Percentiles rank a stretch among this genome's conserved stretches.
Conservation (phyloP, 2,797 vertebrate genomes). For the Neoniphon sammara region DNA sequence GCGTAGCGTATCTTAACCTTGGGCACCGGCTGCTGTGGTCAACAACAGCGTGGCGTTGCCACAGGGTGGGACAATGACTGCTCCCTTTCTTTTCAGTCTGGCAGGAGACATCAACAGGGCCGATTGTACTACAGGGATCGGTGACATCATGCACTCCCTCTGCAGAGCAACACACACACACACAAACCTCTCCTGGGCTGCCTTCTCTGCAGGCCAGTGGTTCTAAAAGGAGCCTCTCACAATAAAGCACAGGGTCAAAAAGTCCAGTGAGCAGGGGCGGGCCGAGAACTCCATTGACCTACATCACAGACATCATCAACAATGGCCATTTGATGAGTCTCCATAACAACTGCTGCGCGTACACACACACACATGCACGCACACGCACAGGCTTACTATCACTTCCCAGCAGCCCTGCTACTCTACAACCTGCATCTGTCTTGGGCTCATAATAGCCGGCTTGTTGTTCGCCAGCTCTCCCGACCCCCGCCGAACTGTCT, state of each 20-base stretch:
- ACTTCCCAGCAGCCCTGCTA: constrained; percentile 55
- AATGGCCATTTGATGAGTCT: constrained; percentile 70
- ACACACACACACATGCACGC: constrained; percentile 12
- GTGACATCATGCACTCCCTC: constrained; percentile 74
- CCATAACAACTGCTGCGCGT: constrained; percentile 48
- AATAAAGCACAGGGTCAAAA: constrained; percentile 67
- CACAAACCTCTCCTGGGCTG: constrained; percentile 15
- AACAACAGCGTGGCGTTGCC: constrained; percentile 55
- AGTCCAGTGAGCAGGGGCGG: constrained; percentile 52
- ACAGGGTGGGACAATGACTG: constrained; percentile 61
- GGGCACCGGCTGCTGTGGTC: constrained; percentile 51
- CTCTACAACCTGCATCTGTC: constrained; percentile 72
- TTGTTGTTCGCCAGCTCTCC: constrained; percentile 65
- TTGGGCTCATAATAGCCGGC: constrained; percentile 65
- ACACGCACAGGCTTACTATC: constrained; percentile 64
- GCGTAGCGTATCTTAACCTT: constrained; percentile 49
- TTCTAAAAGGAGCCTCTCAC: constrained; percentile 61
- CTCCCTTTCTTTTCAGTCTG: constrained; percentile 57
- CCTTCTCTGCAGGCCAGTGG: constrained; percentile 38
- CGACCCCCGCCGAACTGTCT: constrained; percentile 63
- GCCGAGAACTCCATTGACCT: constrained; percentile 74
- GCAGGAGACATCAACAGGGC: constrained; percentile 68
- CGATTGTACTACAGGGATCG: constrained; percentile 65
- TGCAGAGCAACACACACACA: constrained; percentile 36
- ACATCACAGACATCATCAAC: constrained; percentile 72